Base-by-base conservation (phyloP, 2,113 vertebrate species). In the Monopterus albus region DNA sequence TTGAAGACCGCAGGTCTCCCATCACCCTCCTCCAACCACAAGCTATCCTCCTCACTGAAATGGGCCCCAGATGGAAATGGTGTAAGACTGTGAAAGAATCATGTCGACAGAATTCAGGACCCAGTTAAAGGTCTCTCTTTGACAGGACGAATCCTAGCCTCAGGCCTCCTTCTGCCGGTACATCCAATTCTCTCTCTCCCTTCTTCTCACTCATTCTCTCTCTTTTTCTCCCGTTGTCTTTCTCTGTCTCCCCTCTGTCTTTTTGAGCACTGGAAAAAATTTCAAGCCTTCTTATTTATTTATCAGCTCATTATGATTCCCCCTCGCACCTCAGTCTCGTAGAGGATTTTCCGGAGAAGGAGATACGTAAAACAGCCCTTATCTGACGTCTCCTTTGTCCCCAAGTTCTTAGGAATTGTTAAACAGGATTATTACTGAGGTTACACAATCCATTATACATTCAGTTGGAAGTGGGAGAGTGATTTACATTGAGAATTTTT, bases 61-160 rank as follows among this genome's bases (percentile, higher is more conserved):
- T 74, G 29, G 71, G 65, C 64, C 78, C 66, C 78, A 61, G 79
- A 89, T 89, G 73, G 78, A 88, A 84, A 85, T 84, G 73, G 88
- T 81, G 77, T 78, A 80, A 86, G 79, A 75, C 68, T 84, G 87
- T 84, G 82, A 87, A 84, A 84, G 82, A 89, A 86, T 77, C 57
- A 35, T 86, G 84, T 79, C 85, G 90, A 91, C 88, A 88, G 87
- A 83, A 89, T 83, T 87, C 84, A 88, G 89, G 82, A 85, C 78
- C 71, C 72, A 88, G 86, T 89, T 91, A 88, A 90, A 92, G 85
- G 87, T 91, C 83, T 86, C 77, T 80, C 85, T 90, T 89, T 91
- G 90, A 92, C 88, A 91, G 87, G 81, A 89, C 18, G 64, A 85
- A 87, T 85, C 81, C 84, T 91, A 39, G 83, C 91, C 89, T 61